Percentiles rank a stretch among this genome's conserved stretches.
phyloP scores from a whole-genome alignment of 2,888 invertebrate species.

The Lasioglossum vierecki region DNA sequence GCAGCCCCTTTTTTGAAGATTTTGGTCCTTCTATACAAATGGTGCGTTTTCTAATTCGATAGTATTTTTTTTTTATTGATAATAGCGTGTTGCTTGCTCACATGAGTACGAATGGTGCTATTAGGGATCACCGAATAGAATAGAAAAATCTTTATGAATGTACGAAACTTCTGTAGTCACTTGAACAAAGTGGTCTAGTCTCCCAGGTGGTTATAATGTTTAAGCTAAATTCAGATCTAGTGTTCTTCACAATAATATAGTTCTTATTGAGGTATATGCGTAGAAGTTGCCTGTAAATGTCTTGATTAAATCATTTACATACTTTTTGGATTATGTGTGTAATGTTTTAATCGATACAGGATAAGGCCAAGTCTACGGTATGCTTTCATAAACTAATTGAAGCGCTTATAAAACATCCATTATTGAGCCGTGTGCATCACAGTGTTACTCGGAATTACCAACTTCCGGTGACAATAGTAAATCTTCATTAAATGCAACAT shows the following conservation, averaged over 20 bases:
- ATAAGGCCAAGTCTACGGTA: conserved; percentile 15
- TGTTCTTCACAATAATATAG: conserved; percentile 5
- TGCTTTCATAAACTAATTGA: conserved; percentile 25
- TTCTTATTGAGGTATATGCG: conserved; percentile 27
- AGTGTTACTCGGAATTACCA: conserved; percentile 22
- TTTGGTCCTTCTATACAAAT: conserved; percentile 66
- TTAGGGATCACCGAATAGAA: conserved; percentile 25
- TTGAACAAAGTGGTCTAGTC: conserved; percentile 26
- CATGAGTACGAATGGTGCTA: conserved; percentile 26
- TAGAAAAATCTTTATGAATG: conserved; percentile 20
- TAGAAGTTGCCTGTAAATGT: conserved; percentile 10
- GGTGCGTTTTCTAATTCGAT: conserved; percentile 71
- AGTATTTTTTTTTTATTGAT: conserved; percentile 55
- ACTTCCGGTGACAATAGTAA: conserved; percentile 10
- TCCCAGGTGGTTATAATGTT: conserved; percentile 22
- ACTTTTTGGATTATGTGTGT: conserved; percentile 7
- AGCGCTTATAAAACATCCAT: conserved; percentile 12
- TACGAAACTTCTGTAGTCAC: conserved; percentile 32
- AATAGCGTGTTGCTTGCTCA: conserved; percentile 69
- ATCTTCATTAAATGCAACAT: conserved; percentile 71
- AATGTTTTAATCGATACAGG: conserved; percentile 14
- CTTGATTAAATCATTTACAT: conserved; percentile 27
- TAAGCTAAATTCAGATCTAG: conserved; percentile 20
- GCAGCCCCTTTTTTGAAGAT: conserved; percentile 77
- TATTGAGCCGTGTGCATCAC: conserved; percentile 17